A percentile compares a stretch with the other conserved stretches of the same genome.
Conservation (phyloP, 1,140 invertebrate genomes). For the Aphidius gifuensis region DNA sequence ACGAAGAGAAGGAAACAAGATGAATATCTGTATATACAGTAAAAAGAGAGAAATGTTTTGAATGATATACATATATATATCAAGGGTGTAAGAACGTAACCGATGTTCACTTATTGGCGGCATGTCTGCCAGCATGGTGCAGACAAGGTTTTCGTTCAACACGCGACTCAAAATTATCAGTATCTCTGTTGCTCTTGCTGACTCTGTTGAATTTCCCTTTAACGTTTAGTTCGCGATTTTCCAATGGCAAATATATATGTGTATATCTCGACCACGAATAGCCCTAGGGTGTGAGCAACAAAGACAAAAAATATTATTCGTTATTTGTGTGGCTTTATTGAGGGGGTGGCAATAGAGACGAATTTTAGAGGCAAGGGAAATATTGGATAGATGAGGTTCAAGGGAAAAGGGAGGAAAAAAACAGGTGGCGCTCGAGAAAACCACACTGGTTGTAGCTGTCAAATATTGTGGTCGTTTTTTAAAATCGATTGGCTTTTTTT, state of each 20-base stretch:
- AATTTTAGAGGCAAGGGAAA: not conserved
- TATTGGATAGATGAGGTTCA: not conserved
- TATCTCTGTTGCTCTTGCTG: constrained; percentile 1
- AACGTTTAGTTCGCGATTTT: no score
- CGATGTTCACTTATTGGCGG: constrained; percentile 56
- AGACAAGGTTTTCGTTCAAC: constrained; percentile 18
- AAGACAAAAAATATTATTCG: no score
- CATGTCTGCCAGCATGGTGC: constrained; percentile 55
- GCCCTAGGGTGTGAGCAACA: no score
- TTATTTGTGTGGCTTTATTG: no score
- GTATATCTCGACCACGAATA: not conserved
- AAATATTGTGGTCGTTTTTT: constrained; percentile 53
- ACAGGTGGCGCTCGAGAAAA: constrained; percentile 51
- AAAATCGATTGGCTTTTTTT: constrained; percentile 46
- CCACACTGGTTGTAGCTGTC: constrained; percentile 47
- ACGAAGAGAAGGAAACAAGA: constrained; percentile 10
- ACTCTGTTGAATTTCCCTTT: no score
- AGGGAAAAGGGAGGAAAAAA: constrained; percentile 31
- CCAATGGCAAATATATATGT: not conserved
- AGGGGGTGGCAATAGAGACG: no score
- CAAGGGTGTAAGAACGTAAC: constrained; percentile 48
- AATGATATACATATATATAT: constrained; percentile 33
- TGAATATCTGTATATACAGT: not conserved
- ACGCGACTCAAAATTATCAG: constrained; percentile 23
- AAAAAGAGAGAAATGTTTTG: not conserved